phyloP scores from a whole-genome alignment of 1,140 invertebrate species.

The Apis florea region DNA sequence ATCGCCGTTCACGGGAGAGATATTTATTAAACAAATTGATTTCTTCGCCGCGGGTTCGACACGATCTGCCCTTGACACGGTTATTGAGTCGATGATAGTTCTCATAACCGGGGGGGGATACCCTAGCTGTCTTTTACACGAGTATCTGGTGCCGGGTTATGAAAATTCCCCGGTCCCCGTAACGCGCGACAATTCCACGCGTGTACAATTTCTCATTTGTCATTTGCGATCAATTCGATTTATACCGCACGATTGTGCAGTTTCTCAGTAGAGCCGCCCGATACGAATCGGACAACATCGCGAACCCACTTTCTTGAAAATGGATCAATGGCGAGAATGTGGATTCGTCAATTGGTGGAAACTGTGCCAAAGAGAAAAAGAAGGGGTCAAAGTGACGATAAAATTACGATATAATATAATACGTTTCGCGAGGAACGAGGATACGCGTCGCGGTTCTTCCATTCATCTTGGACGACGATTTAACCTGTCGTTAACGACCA shows the following conservation, averaged over 20 bases:
- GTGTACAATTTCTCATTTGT: neutral
- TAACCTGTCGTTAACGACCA: neutral
- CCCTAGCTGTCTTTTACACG: neutral
- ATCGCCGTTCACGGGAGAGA: slow-evolving; percentile 19
- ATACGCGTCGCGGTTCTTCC: neutral
- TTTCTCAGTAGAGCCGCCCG: neutral
- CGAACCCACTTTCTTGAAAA: neutral
- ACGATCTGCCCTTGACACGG: slow-evolving; percentile 52
- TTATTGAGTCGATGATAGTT: slow-evolving; percentile 48
- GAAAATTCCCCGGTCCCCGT: slow-evolving; percentile 20
- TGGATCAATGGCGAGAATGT: neutral
- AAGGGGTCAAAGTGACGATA: too few relatives aligned
- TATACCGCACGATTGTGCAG: too few relatives aligned
- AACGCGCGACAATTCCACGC: neutral
- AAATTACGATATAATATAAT: too few relatives aligned
- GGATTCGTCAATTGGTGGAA: too few relatives aligned
- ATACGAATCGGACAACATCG: neutral
- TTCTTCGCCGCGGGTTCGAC: slow-evolving; percentile 41
- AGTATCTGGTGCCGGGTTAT: neutral
- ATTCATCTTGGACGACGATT: neutral
- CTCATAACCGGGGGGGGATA: slow-evolving; percentile 13
- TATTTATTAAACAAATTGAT: slow-evolving; percentile 64
- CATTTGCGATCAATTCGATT: too few relatives aligned
- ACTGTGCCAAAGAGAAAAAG: too few relatives aligned
- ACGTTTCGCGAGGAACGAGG: neutral